Evolutionary conservation across 2,797 vertebrate species (phyloP), one percentile per base, ranked within the genome.

Genomic region (Sandelia bainsii): DNA sequence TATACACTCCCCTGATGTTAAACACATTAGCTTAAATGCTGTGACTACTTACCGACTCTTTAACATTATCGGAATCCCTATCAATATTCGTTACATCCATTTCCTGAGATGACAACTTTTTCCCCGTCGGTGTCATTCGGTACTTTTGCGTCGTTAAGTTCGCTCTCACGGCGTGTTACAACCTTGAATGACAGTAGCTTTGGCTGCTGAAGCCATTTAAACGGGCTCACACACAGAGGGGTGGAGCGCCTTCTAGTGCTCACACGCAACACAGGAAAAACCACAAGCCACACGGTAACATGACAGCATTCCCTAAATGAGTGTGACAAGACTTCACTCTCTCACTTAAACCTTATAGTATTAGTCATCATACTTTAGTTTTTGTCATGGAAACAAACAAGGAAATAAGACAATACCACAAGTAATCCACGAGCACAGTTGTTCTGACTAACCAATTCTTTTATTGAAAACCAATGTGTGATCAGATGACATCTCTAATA

Each of bases 391-490:
- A 2, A 46, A 14, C 20, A 46, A 48, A 44, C 22, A 53, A 22
- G 3, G 56, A 6, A 16, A 40, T 16, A 62, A 1, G 71, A 8
- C n/a, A n/a, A 0, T 37, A 17, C 27, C 39, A 2, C n/a, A 7
- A 50, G 27, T 52, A 1, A 20, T 54, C 34, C 0, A 0, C 0
- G 57, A 56, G 3, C 1, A 14, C 19, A 52, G 12, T 0, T 34
- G 22, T 52, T 61, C 13, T 48, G n/a, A 71, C 0, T 60, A 16
- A 62, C 66, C 51, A 29, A 61, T 77, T 60, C 0, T 71, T 91
- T 84, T 78, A 83, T 87, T 89, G n/a, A 32, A 63, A 44, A 75
- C 51, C 62, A 84, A 82, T 82, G 60, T 62, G 25, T 40, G 72
- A 53, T 62, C 27, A 62, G 42, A 73, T 50, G 29, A 23, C 11